Conservation (phyloP, 2,113 vertebrate species). For the Mionectes macconnelli region DNA sequence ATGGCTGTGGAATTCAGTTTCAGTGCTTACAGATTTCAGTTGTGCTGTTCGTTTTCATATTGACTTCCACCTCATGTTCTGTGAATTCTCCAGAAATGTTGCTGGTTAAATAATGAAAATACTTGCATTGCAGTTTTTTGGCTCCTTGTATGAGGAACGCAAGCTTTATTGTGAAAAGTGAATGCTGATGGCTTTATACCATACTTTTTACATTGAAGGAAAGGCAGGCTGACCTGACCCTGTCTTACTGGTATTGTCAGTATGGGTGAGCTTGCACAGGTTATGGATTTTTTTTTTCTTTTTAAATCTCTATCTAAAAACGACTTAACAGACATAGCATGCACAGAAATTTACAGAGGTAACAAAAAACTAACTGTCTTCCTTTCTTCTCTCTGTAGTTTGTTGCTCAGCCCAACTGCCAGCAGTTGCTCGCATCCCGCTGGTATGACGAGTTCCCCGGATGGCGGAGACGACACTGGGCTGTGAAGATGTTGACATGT, state of each 20-base stretch:
- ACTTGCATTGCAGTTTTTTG: background rate
- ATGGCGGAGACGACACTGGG: slow-evolving; percentile 96
- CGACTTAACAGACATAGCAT: background rate
- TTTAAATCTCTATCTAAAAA: background rate
- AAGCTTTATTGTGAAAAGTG: background rate
- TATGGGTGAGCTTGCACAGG: background rate
- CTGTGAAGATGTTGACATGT: slow-evolving; percentile 90
- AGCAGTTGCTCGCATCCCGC: slow-evolving; percentile 94
- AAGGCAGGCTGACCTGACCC: background rate
- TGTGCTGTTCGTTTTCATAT: background rate
- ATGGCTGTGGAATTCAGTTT: background rate
- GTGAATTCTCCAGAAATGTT: background rate
- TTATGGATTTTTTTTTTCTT: background rate
- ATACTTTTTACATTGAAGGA: background rate
- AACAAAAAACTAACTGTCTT: background rate
- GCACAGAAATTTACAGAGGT: background rate
- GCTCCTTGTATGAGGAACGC: background rate
- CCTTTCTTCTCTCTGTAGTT: slow-evolving; percentile 78
- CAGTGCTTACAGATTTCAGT: background rate
- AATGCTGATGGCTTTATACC: background rate
- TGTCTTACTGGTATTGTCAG: background rate
- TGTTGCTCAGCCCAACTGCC: slow-evolving; percentile 97
- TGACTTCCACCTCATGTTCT: background rate
- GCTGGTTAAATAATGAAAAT: background rate
- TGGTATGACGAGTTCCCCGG: slow-evolving; percentile 97